A percentile compares a stretch with the other conserved stretches of the same genome.
These are phyloP conservation scores for Macaria liturata DNA, from an alignment of 2,888 invertebrate genomes.

Conservation along the genomic window DNA sequence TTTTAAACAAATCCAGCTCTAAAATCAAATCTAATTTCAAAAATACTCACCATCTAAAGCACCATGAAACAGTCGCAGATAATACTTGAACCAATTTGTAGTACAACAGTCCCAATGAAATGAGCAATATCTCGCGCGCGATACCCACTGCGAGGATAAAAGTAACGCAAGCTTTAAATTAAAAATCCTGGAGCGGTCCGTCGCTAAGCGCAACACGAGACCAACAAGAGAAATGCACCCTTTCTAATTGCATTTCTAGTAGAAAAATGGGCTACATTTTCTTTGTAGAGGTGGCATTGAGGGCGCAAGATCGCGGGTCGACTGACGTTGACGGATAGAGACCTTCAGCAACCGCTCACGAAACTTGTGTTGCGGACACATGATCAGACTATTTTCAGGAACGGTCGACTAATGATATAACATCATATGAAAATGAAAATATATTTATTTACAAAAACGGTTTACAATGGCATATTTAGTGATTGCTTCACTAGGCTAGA, in stretches of 20 bases:
- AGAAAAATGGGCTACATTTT: slow-evolving; percentile 72
- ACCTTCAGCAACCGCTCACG: background rate
- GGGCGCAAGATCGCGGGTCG: slow-evolving; percentile 57
- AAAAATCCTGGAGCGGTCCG: slow-evolving; percentile 51
- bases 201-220: slow-evolving; percentile 55
- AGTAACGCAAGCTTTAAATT: slow-evolving; percentile 43
- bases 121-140: slow-evolving; percentile 16
- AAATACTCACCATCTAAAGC: too few relatives aligned
- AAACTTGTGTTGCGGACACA: slow-evolving; percentile 52
- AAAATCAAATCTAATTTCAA: too few relatives aligned
- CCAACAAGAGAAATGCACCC: slow-evolving; percentile 61
- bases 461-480: too few relatives aligned
- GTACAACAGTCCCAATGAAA: slow-evolving; percentile 18
- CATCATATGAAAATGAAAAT: too few relatives aligned
- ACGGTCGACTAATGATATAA: slow-evolving; percentile 14
- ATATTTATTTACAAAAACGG: too few relatives aligned
- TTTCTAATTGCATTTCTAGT: slow-evolving; percentile 71
- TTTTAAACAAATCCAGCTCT: too few relatives aligned
- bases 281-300: slow-evolving; percentile 62
- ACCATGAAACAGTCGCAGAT: too few relatives aligned
- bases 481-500: too few relatives aligned
- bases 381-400: slow-evolving; percentile 21
- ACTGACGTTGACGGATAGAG: slow-evolving; percentile 71
- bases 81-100: too few relatives aligned
- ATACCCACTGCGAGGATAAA: slow-evolving; percentile 19